Evolutionary conservation across 1,140 invertebrate genomes (phyloP), one percentile per base, ranked within the genome.

Genomic region (Phenacoccus solenopsis): DNA sequence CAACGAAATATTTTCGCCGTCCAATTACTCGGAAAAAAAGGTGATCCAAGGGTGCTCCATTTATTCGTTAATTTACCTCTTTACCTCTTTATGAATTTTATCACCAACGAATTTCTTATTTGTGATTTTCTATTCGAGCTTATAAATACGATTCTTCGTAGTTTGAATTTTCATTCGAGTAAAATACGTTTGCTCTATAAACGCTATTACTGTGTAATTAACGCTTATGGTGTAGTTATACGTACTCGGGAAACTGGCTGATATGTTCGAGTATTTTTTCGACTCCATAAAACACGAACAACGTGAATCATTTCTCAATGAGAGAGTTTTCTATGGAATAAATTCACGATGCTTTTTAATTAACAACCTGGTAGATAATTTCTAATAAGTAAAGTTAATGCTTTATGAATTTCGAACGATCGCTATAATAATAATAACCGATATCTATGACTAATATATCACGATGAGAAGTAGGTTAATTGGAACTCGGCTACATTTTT

Each of bases 241-340:
- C n/a, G n/a, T n/a, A n/a, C n/a, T n/a, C n/a, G 3, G 16, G 16
- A 49, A 49, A 49, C 38, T n/a, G 20, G 16, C 13, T 49, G 16
- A 49, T 49, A n/a, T 49, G 20, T 49, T 49, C 38, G 38, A 2
- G 13, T 49, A n/a, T n/a, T 49, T 49, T 49, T 49, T 49, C 38
- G 38, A 49, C 20, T 49, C 20, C 38, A 49, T 16, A 16, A 49
- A n/a, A n/a, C n/a, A n/a, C n/a, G n/a, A n/a, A n/a, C n/a, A n/a
- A 49, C 38, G 38, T 49, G 38, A 49, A 49, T 49, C 38, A 49
- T 49, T n/a, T 49, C 38, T 49, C 38, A 49, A 49, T 49, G 38
- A 49, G n/a, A n/a, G 20, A 3, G 16, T 49, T 49, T 7, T 13
- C 30, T 32, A 49, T 49, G 12, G 38, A 16, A 49, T 16, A 10